These are phyloP conservation scores for Thereva unica DNA, from an alignment of 2,888 invertebrate species.

Conservation along the genomic window DNA sequence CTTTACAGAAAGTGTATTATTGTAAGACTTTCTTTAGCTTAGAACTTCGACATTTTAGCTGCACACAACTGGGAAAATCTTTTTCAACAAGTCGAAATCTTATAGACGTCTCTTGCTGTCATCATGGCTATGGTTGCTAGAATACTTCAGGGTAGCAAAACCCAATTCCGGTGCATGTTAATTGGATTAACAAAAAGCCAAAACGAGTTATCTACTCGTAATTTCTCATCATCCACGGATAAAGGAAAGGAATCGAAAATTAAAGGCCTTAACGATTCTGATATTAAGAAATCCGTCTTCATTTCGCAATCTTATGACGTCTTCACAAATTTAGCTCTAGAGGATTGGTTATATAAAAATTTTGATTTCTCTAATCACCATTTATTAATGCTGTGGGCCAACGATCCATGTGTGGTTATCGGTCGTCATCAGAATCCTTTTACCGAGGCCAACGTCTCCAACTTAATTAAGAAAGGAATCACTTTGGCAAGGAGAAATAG, in stretches of 20 bases:
- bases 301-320: constrained; percentile 91
- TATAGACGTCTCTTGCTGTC: not conserved
- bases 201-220: not conserved
- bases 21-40: not conserved
- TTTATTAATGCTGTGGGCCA: constrained; percentile 89
- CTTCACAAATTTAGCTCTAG: constrained; percentile 90
- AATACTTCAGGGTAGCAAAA: constrained; percentile 25
- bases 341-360: constrained; percentile 94
- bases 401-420: constrained; percentile 92
- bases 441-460: constrained; percentile 81
- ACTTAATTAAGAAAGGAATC: constrained; percentile 69
- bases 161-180: constrained; percentile 2
- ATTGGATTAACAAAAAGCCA: not conserved
- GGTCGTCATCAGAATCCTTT: constrained; percentile 98
- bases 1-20: not conserved
- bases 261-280: constrained; percentile 55
- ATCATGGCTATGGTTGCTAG: constrained; percentile 36
- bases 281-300: constrained; percentile 82
- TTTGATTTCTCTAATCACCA: constrained; percentile 82
- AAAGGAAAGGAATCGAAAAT: constrained; percentile 44
- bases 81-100: too few relatives aligned
- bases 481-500: constrained; percentile 86
- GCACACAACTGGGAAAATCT: too few relatives aligned
- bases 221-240: constrained; percentile 51
- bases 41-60: too few relatives aligned